Evolutionary conservation across 2,888 invertebrate genomes (phyloP), one percentile per base, ranked within the genome.

Genomic region (Sesamia inferens): DNA sequence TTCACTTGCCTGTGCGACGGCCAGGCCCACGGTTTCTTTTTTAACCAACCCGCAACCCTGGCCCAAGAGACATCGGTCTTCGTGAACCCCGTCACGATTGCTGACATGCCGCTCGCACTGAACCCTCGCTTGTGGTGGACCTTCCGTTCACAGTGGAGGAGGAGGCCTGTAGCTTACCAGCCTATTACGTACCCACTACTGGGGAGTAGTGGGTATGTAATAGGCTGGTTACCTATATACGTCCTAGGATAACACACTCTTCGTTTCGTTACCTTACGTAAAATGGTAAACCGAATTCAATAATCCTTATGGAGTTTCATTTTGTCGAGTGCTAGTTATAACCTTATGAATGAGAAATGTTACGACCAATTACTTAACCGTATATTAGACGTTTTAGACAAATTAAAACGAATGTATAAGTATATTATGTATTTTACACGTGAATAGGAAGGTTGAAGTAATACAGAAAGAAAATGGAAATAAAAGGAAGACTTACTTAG

Each of bases 281-380:
- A 16, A 42, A 54, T 39, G 14, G 22, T 58, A 76, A 39, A 42
- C 63, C 66, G 47, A 80, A 78, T 80, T 82, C 78, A 84, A 85
- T 85, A 78, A 78, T 58, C 76, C 63, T 76, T 80, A 84, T 71
- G 59, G 76, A 70, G 62, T 84, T 82, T 82, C 74, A 85, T 85
- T 85, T 78, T 63, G 73, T 42, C 62, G 75, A 85, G 85, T 85
- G 84, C 71, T 59, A 51, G 14, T 65, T 72, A 70, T 68, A 68
- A 65, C 66, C 31, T 68, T 74, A 73, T 72, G 72, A 55, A 55
- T 48, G 57, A 64, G 75, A 74, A 76, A 85, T 62, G 82, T 72
- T 78, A 80, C 68, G 57, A 80, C 57, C 84, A 85, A 85, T 85
- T 84, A 85, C 85, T 84, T 76, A 73, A 54, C 66, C n/a, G 72